phyloP scores from a whole-genome alignment of 2,797 vertebrate genomes.

The Nothura maculosa region DNA sequence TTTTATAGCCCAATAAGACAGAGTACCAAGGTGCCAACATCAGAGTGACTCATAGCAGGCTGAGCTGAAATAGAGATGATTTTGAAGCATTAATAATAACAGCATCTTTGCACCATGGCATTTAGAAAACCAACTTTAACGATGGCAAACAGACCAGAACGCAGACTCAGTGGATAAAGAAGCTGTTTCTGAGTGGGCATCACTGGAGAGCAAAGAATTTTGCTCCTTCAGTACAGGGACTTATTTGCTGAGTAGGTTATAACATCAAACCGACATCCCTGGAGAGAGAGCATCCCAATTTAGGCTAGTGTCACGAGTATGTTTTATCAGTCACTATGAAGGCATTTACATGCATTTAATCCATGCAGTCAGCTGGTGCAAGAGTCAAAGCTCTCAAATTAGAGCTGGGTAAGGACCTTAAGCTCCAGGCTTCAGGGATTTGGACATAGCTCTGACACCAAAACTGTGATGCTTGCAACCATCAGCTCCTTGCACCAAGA shows the following conservation, averaged over 20 bases:
- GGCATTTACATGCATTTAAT: conserved; percentile 68
- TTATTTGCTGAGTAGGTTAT: conserved; percentile 44
- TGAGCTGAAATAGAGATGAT: conserved; percentile 43
- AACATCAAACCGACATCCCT: conserved; percentile 39
- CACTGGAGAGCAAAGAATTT: neutral
- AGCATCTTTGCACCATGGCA: accelerated
- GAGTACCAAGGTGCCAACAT: conserved; percentile 35
- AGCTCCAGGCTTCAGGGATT: conserved; percentile 38
- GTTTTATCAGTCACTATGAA: conserved; percentile 58
- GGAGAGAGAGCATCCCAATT: conserved; percentile 38
- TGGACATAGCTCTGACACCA: conserved; percentile 27
- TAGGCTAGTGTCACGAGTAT: neutral
- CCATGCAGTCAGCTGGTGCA: conserved; percentile 59
- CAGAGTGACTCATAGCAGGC: conserved; percentile 13
- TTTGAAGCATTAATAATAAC: neutral
- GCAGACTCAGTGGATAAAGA: neutral
- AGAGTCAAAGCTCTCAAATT: conserved; percentile 73
- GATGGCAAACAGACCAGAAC: neutral
- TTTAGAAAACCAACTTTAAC: neutral
- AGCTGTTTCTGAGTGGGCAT: neutral
- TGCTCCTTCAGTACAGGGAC: neutral
- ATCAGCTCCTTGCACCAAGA: conserved; percentile 11
- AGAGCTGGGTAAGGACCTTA: conserved; percentile 63
- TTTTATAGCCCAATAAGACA: neutral
- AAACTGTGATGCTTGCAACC: neutral